Percentiles rank a stretch among this genome's conserved stretches.
Evolutionary conservation across 1,140 invertebrate genomes (phyloP).

Genomic region (Heliconius hewitsoni): DNA sequence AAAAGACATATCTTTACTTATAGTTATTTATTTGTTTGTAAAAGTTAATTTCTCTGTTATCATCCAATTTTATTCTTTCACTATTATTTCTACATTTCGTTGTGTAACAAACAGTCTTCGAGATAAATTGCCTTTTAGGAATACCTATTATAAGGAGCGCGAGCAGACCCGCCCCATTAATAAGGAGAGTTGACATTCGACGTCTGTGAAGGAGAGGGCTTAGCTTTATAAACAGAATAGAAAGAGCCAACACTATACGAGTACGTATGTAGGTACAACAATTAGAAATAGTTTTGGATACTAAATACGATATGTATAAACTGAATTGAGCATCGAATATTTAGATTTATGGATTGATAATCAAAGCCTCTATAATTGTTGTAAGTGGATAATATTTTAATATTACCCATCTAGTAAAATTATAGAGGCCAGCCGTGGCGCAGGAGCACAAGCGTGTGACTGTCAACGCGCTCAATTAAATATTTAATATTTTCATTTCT

Average conservation of each 20-base stretch:
- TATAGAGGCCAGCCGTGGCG: too few species aligned
- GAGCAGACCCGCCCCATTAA: slow-evolving; percentile 26
- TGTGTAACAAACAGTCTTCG: slow-evolving; percentile 20
- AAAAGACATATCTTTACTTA: neutral
- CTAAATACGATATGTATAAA: neutral
- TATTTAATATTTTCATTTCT: too few species aligned
- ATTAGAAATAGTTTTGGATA: neutral
- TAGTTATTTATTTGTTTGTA: neutral
- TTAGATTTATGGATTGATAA: too few species aligned
- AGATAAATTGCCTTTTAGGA: slow-evolving; percentile 25
- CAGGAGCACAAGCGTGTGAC: too few species aligned
- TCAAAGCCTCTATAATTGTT: too few species aligned
- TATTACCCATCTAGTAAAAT: too few species aligned
- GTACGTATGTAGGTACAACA: neutral
- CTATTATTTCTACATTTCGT: neutral
- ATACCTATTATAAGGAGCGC: slow-evolving; percentile 8
- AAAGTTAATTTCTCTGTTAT: neutral
- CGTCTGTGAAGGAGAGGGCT: slow-evolving; percentile 8
- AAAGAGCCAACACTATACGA: slow-evolving; percentile 6
- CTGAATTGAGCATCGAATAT: too few species aligned
- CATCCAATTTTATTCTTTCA: neutral
- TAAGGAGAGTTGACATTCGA: slow-evolving; percentile 28
- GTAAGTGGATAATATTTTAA: too few species aligned
- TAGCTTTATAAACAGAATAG: slow-evolving; percentile 23
- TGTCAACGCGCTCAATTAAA: too few species aligned